Percentiles rank a stretch among this genome's conserved stretches.
Evolutionary conservation across 2,888 invertebrate genomes (phyloP).

Genomic region (Hirtodrosophila duncani): DNA sequence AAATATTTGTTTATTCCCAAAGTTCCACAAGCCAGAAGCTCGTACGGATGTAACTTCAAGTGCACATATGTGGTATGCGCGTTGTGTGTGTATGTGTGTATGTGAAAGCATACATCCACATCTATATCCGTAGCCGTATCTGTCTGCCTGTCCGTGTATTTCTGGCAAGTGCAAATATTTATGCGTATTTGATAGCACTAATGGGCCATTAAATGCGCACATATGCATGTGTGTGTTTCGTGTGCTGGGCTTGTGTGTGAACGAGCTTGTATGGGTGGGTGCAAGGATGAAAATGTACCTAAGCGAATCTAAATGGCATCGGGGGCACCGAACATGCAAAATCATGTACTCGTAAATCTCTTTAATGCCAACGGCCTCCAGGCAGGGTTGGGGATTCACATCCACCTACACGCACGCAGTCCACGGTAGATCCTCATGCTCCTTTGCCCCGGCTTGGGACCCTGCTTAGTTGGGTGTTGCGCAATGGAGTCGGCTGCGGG

Average conservation of each 20-base stretch:
- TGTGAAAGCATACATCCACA: constrained; percentile 13
- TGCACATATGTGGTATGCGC: not conserved
- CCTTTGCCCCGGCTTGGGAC: constrained; percentile 46
- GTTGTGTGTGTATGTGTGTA: constrained; percentile 1
- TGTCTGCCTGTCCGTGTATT: constrained; percentile 37
- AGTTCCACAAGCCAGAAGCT: too few relatives aligned
- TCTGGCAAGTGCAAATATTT: constrained; percentile 71
- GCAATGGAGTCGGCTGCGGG: constrained; percentile 43
- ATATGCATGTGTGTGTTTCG: not conserved
- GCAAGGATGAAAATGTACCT: constrained; percentile 69
- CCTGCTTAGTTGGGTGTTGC: constrained; percentile 31
- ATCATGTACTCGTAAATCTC: constrained; percentile 77
- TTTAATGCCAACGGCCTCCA: constrained; percentile 71
- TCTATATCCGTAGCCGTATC: constrained; percentile 23
- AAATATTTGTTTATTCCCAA: constrained; percentile 33
- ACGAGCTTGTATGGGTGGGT: constrained; percentile 42
- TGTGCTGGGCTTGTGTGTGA: constrained; percentile 17
- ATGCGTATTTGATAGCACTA: constrained; percentile 76
- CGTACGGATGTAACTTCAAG: too few relatives aligned
- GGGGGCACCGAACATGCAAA: constrained; percentile 74
- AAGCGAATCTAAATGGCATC: constrained; percentile 72
- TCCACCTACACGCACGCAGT: constrained; percentile 32
- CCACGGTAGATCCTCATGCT: constrained; percentile 52
- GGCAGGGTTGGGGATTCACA: constrained; percentile 25
- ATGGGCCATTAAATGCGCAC: constrained; percentile 73